Conservation (phyloP, 2,797 vertebrate species). For the Hipposideros larvatus region DNA sequence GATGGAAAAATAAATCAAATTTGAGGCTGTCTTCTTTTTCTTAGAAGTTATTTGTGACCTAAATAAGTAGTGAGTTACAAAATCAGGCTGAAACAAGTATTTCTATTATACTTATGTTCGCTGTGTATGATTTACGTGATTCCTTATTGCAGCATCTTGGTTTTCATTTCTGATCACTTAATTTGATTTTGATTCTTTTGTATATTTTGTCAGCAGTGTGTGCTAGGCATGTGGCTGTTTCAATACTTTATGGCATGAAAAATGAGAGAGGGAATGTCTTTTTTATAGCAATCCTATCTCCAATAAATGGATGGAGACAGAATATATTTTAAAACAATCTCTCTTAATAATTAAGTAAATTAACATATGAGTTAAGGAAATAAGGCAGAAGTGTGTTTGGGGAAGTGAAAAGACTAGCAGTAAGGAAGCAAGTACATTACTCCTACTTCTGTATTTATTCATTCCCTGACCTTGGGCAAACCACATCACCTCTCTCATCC, state of each 20-base stretch:
- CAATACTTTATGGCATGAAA: slow-evolving; percentile 12
- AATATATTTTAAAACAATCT: background rate
- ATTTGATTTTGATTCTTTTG: slow-evolving; percentile 58
- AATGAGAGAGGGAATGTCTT: background rate
- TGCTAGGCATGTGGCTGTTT: background rate
- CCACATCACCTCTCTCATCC: background rate
- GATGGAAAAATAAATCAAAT: slow-evolving; percentile 62
- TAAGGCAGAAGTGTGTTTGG: background rate
- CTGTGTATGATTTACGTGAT: background rate
- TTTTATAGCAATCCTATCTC: background rate
- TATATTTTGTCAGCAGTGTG: slow-evolving; percentile 18
- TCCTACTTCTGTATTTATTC: background rate
- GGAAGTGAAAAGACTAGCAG: background rate
- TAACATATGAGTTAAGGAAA: background rate
- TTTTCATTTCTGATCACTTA: slow-evolving; percentile 56
- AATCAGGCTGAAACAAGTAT: background rate
- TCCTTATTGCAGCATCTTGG: background rate
- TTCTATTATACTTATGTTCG: background rate
- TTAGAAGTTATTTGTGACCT: slow-evolving; percentile 57
- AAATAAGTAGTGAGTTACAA: slow-evolving; percentile 1
- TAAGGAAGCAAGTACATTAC: background rate
- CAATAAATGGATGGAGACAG: background rate
- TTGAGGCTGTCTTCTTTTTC: background rate
- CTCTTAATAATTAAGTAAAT: slow-evolving; percentile 32
- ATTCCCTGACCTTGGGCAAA: background rate